Conservation (phyloP, 2,113 vertebrate species). For the Neoarius graeffei region DNA sequence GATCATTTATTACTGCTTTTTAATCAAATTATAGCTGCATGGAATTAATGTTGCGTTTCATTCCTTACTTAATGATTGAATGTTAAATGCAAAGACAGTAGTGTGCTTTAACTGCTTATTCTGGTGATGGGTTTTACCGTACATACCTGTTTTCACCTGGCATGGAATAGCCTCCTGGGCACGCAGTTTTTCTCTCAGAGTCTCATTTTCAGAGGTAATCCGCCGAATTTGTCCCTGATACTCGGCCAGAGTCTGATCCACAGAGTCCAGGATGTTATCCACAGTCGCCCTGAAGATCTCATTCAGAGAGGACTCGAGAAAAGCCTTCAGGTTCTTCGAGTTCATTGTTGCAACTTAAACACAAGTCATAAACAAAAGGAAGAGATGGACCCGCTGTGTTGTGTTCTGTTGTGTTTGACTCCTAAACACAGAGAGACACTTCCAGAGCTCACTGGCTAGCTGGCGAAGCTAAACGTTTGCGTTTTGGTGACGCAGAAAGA, state of each 20-base stretch:
- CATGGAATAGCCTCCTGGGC: constrained; percentile 47
- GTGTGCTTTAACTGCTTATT: background rate
- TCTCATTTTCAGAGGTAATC: constrained; percentile 71
- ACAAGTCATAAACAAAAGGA: background rate
- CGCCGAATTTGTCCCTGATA: constrained; percentile 66
- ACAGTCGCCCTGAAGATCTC: constrained; percentile 74
- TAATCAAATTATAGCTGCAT: background rate
- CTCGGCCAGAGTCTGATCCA: constrained; percentile 69
- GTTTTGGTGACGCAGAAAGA: background rate
- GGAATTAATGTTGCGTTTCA: background rate
- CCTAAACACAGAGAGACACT: background rate
- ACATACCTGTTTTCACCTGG: constrained; percentile 49
- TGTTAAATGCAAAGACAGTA: background rate
- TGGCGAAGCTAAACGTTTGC: constrained; percentile 11
- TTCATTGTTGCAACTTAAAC: constrained; percentile 53
- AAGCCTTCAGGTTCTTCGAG: constrained; percentile 63
- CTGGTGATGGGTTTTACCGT: no score
- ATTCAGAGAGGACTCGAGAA: constrained; percentile 71
- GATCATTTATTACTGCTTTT: background rate
- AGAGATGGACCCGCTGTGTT: no score
- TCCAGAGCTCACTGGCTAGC: background rate
- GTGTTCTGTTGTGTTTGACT: background rate
- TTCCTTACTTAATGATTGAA: background rate
- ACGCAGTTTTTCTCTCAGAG: constrained; percentile 64
- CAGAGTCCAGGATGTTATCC: constrained; percentile 71